These are phyloP conservation scores for Helicorthomorpha holstii DNA, from an alignment of 1,140 invertebrate genomes.

Conservation along the genomic window DNA sequence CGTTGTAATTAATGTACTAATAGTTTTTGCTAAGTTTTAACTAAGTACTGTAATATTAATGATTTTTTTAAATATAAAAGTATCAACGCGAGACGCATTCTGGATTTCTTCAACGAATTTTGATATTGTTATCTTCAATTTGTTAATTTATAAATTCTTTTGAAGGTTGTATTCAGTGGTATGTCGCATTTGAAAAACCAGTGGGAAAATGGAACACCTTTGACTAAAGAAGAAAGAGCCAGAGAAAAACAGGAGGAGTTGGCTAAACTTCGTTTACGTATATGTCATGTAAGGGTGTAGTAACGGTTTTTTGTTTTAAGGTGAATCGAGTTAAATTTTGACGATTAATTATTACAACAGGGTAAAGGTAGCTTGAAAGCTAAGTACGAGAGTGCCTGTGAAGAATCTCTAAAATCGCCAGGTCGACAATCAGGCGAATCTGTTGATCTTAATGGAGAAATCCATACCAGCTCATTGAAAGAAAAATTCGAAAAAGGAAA, in stretches of 20 bases:
- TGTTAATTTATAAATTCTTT: no score
- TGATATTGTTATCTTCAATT: no score
- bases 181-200: conserved; percentile 52
- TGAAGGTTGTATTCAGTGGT: conserved; percentile 56
- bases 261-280: conserved; percentile 44
- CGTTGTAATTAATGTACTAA: no score
- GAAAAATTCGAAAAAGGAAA: conserved; percentile 70
- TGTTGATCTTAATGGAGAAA: conserved; percentile 15
- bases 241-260: conserved; percentile 53
- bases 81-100: no score
- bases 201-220: conserved; percentile 22
- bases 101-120: no score
- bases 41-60: no score
- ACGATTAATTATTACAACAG: conserved; percentile 26
- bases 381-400: conserved; percentile 73
- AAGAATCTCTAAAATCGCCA: conserved; percentile 36
- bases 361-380: conserved; percentile 79
- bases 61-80: no score
- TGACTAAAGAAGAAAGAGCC: conserved; percentile 40
- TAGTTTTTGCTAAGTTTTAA: no score
- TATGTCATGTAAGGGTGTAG: conserved; percentile 4
- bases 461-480: conserved; percentile 50
- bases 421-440: conserved; percentile 2
- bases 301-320: background rate
- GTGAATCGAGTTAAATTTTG: background rate